These are phyloP conservation scores for Sebastiscus albofasciatus DNA, from an alignment of 2,797 vertebrate species.

Conservation along the genomic window DNA sequence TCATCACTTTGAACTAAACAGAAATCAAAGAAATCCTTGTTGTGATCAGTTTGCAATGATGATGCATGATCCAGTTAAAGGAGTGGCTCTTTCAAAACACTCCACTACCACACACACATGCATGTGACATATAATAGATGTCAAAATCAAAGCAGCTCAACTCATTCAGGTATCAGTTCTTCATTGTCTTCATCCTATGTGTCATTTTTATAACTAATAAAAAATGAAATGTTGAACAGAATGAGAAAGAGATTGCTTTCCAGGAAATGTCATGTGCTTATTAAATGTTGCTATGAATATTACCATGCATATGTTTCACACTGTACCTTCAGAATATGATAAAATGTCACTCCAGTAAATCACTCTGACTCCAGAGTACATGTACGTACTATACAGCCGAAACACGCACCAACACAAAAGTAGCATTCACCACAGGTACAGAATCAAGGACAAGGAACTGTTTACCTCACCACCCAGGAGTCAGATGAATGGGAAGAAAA, in stretches of 20 bases:
- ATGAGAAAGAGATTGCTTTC: background rate
- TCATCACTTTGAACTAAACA: background rate
- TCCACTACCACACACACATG: background rate
- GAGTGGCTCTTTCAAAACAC: background rate
- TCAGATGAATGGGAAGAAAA: conserved; percentile 1
- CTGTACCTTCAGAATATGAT: background rate
- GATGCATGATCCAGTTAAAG: background rate
- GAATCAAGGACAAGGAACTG: background rate
- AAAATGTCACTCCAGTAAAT: background rate
- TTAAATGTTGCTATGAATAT: background rate
- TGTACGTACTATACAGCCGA: background rate
- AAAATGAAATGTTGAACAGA: background rate
- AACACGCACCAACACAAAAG: background rate
- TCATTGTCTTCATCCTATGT: background rate
- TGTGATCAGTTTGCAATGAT: background rate
- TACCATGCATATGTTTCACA: background rate
- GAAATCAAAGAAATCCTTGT: conserved; percentile 3
- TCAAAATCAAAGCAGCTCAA: background rate
- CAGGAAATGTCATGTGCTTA: background rate
- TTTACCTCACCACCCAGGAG: background rate
- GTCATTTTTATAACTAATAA: background rate
- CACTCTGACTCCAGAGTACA: background rate
- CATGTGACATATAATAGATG: background rate
- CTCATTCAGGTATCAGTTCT: background rate
- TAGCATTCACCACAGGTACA: background rate